Evolutionary conservation across 2,888 invertebrate species (phyloP), one percentile per base, ranked within the genome.

Genomic region (Eurytoma adleriae): DNA sequence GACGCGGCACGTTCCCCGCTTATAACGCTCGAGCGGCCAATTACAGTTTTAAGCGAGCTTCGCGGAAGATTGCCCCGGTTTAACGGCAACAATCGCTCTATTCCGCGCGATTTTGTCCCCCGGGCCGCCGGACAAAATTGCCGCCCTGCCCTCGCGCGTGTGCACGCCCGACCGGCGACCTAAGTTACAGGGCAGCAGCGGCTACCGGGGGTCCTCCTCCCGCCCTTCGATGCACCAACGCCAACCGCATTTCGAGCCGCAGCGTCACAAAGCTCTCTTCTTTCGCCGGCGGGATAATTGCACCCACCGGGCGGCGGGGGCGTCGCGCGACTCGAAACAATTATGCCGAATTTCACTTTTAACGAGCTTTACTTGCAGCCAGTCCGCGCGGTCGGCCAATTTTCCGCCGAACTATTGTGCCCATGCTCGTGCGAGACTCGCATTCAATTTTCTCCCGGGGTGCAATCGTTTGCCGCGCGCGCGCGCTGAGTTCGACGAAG

Each of bases 31-130:
- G 83, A 80, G 80, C 82, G 82, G 80, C 82, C 83, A 84, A 85
- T 84, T 85, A 84, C 82, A 80, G 83, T 84, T 84, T 85, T 84
- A 83, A 83, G 80, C 78, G 79, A 71, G 68, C 79, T 79, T 79
- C 79, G 78, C 80, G 81, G 76, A 69, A 81, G 83, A 83, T 84
- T 84, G 79, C 82, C 76, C 75, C 68, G 73, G 71, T 80, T 82
- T 69, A 69, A 69, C 62, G n/a, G 70, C 82, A 82, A 82, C 82
- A 82, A 82, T 82, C 81, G 82, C 76, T 78, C 79, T 81, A 62
- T 70, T 70, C 54, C 54, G 72, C 72, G 82, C 66, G 68, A 74
- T 79, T 66, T 68, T 74, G 64, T 48, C 30, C 54, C 54, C n/a
- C 24, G 7, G 40, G 40, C 14, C 59, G 59, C 48, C 16, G 14